These are phyloP conservation scores for Trachops cirrhosus DNA, from an alignment of 2,797 vertebrate genomes.

Conservation along the genomic window DNA sequence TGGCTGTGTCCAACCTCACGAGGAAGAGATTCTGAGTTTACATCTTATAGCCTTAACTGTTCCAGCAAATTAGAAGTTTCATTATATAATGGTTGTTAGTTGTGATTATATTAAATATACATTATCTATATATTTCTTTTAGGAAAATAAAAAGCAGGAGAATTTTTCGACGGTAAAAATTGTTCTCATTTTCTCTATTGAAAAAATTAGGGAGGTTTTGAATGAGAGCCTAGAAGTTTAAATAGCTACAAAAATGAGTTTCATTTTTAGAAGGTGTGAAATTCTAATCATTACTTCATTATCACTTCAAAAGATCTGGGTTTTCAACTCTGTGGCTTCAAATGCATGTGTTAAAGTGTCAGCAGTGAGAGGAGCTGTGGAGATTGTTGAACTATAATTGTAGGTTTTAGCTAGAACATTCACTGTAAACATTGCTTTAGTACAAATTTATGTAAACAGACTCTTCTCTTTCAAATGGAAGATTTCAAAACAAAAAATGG, in stretches of 20 bases:
- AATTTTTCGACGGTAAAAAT: background rate
- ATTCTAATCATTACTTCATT: slow-evolving; percentile 46
- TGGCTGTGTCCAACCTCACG: background rate
- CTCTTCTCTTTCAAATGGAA: background rate
- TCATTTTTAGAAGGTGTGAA: slow-evolving; percentile 66
- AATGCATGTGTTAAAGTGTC: slow-evolving; percentile 22
- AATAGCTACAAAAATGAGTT: background rate
- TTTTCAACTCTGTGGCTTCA: slow-evolving; percentile 49
- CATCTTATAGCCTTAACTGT: background rate
- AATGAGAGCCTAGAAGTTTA: slow-evolving; percentile 14
- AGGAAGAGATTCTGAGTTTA: background rate
- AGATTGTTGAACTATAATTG: background rate
- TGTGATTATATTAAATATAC: background rate
- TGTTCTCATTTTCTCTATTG: background rate
- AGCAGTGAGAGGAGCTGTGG: background rate
- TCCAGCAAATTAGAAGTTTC: background rate
- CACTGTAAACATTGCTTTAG: background rate
- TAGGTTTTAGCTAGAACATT: background rate
- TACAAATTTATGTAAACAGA: background rate
- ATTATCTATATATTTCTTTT: background rate
- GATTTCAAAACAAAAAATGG: background rate
- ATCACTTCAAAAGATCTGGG: slow-evolving; percentile 49
- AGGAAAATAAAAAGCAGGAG: background rate
- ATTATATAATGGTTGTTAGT: background rate
- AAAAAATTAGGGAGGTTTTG: background rate